A percentile compares a stretch with the other conserved stretches of the same genome.
phyloP scores from a whole-genome alignment of 2,797 vertebrate genomes.

The Sebastes cheni region DNA sequence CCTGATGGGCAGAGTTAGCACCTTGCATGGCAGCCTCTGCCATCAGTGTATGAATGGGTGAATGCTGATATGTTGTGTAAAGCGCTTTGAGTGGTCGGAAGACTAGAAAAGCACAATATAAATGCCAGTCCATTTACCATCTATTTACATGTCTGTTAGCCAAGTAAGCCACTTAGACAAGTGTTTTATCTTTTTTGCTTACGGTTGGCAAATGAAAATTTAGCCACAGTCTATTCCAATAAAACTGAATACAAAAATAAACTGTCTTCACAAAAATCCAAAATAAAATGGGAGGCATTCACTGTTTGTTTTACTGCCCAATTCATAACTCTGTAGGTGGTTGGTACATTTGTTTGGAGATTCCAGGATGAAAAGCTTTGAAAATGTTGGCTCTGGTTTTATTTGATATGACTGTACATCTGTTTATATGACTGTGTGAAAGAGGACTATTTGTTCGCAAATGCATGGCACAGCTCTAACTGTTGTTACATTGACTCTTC shows the following conservation, averaged over 20 bases:
- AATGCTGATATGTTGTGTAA: too few relatives aligned
- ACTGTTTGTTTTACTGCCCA: conserved; percentile 15
- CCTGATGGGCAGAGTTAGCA: too few relatives aligned
- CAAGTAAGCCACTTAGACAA: conserved; percentile 27
- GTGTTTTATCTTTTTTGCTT: conserved; percentile 18
- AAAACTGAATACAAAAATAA: conserved; percentile 30
- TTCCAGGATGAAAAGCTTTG: conserved; percentile 2
- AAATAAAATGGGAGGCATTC: conserved; percentile 9
- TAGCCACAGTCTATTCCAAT: conserved; percentile 10
- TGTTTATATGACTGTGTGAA: neutral
- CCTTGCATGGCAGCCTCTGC: too few relatives aligned
- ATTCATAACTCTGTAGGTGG: conserved; percentile 27
- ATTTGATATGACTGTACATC: conserved; percentile 13
- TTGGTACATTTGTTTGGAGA: conserved; percentile 11
- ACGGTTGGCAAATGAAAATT: conserved; percentile 11
- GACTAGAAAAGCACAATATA: too few relatives aligned
- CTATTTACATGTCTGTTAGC: conserved; percentile 15
- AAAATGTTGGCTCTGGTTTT: neutral
- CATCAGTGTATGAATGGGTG: too few relatives aligned
- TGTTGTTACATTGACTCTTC: conserved; percentile 2
- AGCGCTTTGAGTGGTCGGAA: too few relatives aligned
- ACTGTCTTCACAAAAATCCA: neutral
- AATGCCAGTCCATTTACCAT: neutral
- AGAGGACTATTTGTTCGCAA: neutral
- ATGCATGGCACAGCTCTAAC: neutral